Evolutionary conservation across 2,888 invertebrate species (phyloP).

Genomic region (Drosophila mettleri): DNA sequence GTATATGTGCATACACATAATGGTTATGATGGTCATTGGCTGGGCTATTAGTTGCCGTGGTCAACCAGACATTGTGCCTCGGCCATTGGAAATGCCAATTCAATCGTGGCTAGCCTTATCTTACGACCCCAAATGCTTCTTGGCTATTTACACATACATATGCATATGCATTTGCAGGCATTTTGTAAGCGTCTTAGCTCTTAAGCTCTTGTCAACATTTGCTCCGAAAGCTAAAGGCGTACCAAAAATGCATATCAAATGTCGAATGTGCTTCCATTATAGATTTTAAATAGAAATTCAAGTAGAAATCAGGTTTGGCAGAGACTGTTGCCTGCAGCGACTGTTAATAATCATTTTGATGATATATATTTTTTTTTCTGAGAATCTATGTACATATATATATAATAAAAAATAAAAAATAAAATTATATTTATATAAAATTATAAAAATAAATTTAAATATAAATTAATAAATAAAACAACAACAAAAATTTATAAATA

Average conservation of each 20-base stretch:
- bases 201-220: conserved; percentile 18
- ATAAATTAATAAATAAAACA: too few species aligned
- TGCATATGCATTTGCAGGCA: conserved; percentile 11
- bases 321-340: neutral
- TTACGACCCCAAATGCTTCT: conserved; percentile 3
- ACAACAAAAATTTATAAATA: too few species aligned
- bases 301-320: neutral
- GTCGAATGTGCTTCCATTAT: neutral
- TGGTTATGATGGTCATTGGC: conserved; percentile 22
- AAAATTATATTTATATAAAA: too few species aligned
- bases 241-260: conserved; percentile 1
- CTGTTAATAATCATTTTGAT: neutral
- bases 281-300: neutral
- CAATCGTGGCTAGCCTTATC: conserved; percentile 21
- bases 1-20: conserved; percentile 2
- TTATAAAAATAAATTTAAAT: too few species aligned
- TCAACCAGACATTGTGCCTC: conserved; percentile 30
- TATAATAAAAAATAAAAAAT: too few species aligned
- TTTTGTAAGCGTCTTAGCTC: conserved; percentile 16
- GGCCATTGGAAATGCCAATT: conserved; percentile 26
- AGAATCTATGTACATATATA: too few species aligned
- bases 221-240: neutral
- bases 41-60: conserved; percentile 42
- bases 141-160: conserved; percentile 19
- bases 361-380: neutral